These are phyloP conservation scores for Heteromyza rotundicornis DNA, from an alignment of 2,888 invertebrate genomes.

Conservation along the genomic window DNA sequence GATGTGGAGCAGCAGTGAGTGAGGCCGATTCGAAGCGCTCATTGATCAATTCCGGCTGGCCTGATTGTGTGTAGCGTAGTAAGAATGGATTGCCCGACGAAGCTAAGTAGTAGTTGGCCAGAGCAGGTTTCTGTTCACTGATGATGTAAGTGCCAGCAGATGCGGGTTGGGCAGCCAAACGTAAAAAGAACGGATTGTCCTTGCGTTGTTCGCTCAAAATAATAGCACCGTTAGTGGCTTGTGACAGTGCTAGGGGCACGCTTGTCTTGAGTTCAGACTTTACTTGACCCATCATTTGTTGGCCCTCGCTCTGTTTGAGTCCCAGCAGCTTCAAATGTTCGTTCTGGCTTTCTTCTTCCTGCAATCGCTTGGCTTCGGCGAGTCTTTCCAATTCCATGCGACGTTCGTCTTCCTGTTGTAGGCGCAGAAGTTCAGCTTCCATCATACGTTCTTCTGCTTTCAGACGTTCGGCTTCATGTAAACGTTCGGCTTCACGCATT, in stretches of 20 bases:
- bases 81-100: slow-evolving; percentile 51
- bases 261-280: not conserved
- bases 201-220: slow-evolving; percentile 23
- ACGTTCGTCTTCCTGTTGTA: slow-evolving; percentile 35
- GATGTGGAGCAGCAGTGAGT: not conserved
- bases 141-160: slow-evolving; percentile 14
- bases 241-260: not conserved
- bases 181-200: slow-evolving; percentile 43
- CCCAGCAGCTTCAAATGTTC: slow-evolving; percentile 17
- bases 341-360: slow-evolving; percentile 22
- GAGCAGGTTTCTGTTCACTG: slow-evolving; percentile 24
- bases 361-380: slow-evolving; percentile 27
- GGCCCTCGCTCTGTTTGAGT: slow-evolving; percentile 7
- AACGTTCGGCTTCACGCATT: slow-evolving; percentile 38
- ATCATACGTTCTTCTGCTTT: slow-evolving; percentile 30
- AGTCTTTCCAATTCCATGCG: slow-evolving; percentile 34
- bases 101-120: too few relatives aligned
- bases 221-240: too few relatives aligned
- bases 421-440: slow-evolving; percentile 38
- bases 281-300: not conserved
- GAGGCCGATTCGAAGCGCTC: not conserved
- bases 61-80: slow-evolving; percentile 29
- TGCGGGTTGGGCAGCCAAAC: slow-evolving; percentile 30
- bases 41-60: slow-evolving; percentile 5
- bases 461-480: slow-evolving; percentile 33